Evolutionary conservation across 2,113 vertebrate genomes (phyloP), one percentile per base, ranked within the genome.

Genomic region (Vidua chalybeata): DNA sequence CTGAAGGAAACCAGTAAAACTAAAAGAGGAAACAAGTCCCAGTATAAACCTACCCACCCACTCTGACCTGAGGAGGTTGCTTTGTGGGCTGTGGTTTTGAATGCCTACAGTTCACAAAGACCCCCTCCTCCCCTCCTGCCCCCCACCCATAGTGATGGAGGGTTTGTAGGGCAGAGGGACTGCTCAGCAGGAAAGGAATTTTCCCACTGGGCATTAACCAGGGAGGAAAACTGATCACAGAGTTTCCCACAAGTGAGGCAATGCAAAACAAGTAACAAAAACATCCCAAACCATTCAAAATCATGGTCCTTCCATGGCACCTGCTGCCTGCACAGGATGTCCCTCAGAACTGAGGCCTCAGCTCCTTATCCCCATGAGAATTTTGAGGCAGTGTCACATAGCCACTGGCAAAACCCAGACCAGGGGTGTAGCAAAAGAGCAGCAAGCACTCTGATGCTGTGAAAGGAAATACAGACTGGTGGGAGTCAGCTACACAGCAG

Each of bases 1-100:
- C 85, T 93, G 90, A 91, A 92, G 96, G 83, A 96, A 97, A 95
- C 88, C 86, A 96, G 76, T 90, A 89, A 96, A 96, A 75, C 86
- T 97, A 82, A 96, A 96, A 96, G 66, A 90, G 88, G 93, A 96
- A 96, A 87, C 80, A 78, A 84, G 54, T 52, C 83, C 88, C 83
- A 37, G 21, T 87, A 62, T 35, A 96, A 95, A 92, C 52, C 69
- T 49, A 26, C 48, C 79, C 85, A 84, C 68, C 21, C 5, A 0
- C 81, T 68, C 84, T 39, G 79, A 93, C 80, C 90, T 94, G 89
- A 66, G 54, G 74, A 92, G 83, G 86, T 94, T 82, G 30, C 73
- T 62, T 17, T 89, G 96, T 93, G 86, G 93, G 62, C 66, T 91
- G 92, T 89, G 92, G 96, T 96, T 96, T 93, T 87, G 28, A 61